Evolutionary conservation across 2,888 invertebrate species (phyloP), one percentile per base, ranked within the genome.

Genomic region (Pollenia angustigena): DNA sequence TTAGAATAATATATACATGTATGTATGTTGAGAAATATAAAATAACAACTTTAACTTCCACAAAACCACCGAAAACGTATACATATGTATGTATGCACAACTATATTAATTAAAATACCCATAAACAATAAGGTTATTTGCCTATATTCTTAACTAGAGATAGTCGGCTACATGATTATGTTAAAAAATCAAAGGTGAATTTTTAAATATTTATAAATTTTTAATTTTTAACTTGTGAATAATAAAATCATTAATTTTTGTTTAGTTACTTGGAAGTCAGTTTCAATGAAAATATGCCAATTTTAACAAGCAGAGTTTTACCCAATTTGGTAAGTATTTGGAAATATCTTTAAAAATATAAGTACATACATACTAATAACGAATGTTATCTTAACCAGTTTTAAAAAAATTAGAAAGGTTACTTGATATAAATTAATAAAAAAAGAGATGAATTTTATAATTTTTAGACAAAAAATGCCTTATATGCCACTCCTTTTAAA

Each of bases 161-260:
- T 72, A 72, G 66, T 54, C 8, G 56, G 14, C 3, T n/a, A n/a
- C n/a, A 64, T 23, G 58, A 84, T 72, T 78, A 84, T 76, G 76
- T 50, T 56, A 60, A 78, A 62, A 62, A 81, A 76, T 76, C 76
- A 87, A 81, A 84, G 83, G 87, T 84, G 72, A 83, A 69, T 64
- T 85, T 71, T 68, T 3, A 42, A 52, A 40, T 60, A 18, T n/a
- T 66, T 64, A 50, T 40, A 40, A 68, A 18, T n/a, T 66, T 64
- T 44, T 40, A 40, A 68, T 14, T 68, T 78, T 42, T 10, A 40
- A 40, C 6, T 40, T 52, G 52, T 54, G 1, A 3, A 32, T 58
- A 32, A 50, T 62, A 32, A n/a, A n/a, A 32, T 2, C 12, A 18
- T 66, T 72, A 7, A 54, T 46, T 74, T 48, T 64, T n/a, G 32